phyloP scores from a whole-genome alignment of 1,140 invertebrate genomes.

The Neuroterus valhalla region DNA sequence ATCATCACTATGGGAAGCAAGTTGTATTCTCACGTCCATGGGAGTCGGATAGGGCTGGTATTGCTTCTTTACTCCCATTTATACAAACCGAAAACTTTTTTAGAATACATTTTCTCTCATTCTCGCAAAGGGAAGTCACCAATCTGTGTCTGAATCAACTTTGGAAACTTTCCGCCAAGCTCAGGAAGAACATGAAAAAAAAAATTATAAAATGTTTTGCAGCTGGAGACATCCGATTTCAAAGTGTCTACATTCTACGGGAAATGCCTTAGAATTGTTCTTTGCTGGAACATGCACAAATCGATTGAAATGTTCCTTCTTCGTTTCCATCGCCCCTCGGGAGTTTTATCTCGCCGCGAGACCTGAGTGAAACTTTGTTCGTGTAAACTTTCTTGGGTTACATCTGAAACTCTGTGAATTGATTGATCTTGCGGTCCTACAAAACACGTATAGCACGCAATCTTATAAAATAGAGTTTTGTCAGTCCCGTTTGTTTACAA shows the following conservation, averaged over 20 bases:
- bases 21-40: too few relatives aligned
- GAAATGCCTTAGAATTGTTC: constrained; percentile 13
- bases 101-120: too few relatives aligned
- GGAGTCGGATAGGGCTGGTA: too few relatives aligned
- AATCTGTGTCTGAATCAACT: too few relatives aligned
- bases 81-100: too few relatives aligned
- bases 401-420: neutral
- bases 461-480: neutral
- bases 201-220: neutral
- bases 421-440: neutral
- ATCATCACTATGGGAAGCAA: too few relatives aligned
- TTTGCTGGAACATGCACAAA: constrained; percentile 21
- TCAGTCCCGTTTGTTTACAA: constrained; percentile 12
- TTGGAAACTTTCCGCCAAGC: too few relatives aligned
- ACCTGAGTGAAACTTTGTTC: constrained; percentile 16
- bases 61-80: too few relatives aligned
- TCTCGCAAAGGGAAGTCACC: too few relatives aligned
- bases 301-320: constrained; percentile 2
- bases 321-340: constrained; percentile 4
- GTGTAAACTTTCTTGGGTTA: constrained; percentile 23
- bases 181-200: too few relatives aligned
- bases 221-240: constrained; percentile 12
- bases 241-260: constrained; percentile 3
- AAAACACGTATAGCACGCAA: neutral
- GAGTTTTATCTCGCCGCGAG: constrained; percentile 17